Evolutionary conservation across 1,140 invertebrate species (phyloP).

Genomic region (Dendrolimus kikuchii): DNA sequence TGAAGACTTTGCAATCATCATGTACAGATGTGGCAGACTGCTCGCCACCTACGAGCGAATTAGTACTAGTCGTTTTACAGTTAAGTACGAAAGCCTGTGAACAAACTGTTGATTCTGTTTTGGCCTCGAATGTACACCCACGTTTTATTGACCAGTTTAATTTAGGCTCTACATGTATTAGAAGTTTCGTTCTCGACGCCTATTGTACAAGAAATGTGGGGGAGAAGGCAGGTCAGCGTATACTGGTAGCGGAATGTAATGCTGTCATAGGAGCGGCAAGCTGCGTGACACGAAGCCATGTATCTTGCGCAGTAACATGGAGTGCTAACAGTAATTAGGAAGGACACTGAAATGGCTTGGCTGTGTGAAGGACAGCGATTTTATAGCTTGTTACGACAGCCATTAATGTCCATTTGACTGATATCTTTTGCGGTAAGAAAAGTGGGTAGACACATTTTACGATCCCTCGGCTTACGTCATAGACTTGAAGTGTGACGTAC

Average conservation of each 20-base stretch:
- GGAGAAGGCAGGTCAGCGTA: constrained; percentile 8
- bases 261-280: constrained; percentile 20
- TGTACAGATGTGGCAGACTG: constrained; percentile 28
- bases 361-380: constrained; percentile 24
- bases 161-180: constrained; percentile 9
- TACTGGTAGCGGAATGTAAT: constrained; percentile 9
- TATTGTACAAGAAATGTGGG: neutral
- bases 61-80: constrained; percentile 6
- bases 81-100: constrained; percentile 10
- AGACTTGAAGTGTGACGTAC: no score
- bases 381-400: constrained; percentile 4
- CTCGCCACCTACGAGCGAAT: constrained; percentile 29
- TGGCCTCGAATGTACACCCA: constrained; percentile 53
- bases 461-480: no score
- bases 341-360: constrained; percentile 17
- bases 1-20: constrained; percentile 15
- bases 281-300: constrained; percentile 31
- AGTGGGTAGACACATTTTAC: no score
- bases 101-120: constrained; percentile 25
- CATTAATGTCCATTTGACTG: no score
- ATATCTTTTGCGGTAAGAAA: no score
- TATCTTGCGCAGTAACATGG: constrained; percentile 22
- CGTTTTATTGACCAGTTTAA: constrained; percentile 17
- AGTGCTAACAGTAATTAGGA: constrained; percentile 26
- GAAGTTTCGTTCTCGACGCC: neutral